phyloP scores from a whole-genome alignment of 2,888 invertebrate species.

The Ormia ochracea region DNA sequence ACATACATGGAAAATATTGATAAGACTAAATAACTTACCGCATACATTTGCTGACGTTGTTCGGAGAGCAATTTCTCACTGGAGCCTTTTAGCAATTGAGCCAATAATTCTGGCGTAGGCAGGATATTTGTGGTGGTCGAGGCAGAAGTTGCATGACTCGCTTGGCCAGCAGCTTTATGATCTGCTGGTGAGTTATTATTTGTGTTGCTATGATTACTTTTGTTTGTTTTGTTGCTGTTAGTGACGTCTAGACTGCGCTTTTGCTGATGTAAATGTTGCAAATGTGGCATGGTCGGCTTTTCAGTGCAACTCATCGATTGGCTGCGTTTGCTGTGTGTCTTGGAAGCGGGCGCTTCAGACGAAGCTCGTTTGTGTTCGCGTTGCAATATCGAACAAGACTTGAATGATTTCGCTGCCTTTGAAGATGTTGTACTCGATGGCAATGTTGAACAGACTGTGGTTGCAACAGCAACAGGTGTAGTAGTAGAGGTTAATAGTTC shows the following conservation, averaged over 20 bases:
- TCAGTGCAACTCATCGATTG: constrained; percentile 72
- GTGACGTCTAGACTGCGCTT: constrained; percentile 72
- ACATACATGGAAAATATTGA: not conserved
- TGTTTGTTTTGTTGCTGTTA: constrained; percentile 31
- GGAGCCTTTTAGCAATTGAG: constrained; percentile 86
- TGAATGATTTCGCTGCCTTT: constrained; percentile 17
- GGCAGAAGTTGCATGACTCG: constrained; percentile 57
- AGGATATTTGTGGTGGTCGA: constrained; percentile 65
- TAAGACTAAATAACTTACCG: constrained; percentile 69
- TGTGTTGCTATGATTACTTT: constrained; percentile 26
- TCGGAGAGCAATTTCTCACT: constrained; percentile 86
- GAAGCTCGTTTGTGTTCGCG: constrained; percentile 72
- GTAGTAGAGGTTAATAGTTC: constrained; percentile 56
- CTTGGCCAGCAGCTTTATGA: constrained; percentile 50
- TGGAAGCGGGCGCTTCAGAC: constrained; percentile 71
- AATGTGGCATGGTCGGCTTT: constrained; percentile 59
- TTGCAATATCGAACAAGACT: constrained; percentile 49
- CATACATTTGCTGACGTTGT: constrained; percentile 75
- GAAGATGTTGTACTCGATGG: constrained; percentile 58
- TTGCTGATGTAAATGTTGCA: constrained; percentile 67
- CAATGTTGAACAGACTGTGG: constrained; percentile 12
- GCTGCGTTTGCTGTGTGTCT: constrained; percentile 73
- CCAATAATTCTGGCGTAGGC: constrained; percentile 83
- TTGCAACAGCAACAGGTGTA: constrained; percentile 26
- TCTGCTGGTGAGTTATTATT: not conserved